phyloP scores from a whole-genome alignment of 1,140 invertebrate species.

The Bombus sylvicola region DNA sequence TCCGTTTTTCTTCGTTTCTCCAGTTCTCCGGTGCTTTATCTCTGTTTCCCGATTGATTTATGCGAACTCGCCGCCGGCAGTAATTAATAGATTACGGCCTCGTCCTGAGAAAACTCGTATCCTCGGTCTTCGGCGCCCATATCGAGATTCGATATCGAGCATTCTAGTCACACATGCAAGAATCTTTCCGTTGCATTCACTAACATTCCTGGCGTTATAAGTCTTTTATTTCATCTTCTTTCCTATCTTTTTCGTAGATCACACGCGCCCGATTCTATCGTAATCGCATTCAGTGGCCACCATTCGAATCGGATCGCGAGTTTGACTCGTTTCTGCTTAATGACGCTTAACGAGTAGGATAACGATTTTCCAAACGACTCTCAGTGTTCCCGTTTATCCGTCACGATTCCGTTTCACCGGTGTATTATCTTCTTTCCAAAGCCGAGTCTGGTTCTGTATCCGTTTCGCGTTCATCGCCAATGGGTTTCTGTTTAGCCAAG shows the following conservation, averaged over 20 bases:
- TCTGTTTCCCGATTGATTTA: constrained; percentile 36
- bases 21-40: constrained; percentile 4
- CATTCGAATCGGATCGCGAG: background rate
- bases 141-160: constrained; percentile 40
- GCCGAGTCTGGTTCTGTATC: background rate
- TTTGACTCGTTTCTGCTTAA: constrained; percentile 7
- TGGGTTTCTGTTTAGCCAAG: background rate
- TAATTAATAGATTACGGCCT: constrained; percentile 45
- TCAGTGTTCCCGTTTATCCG: background rate
- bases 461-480: background rate
- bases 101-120: constrained; percentile 34
- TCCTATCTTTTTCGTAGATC: background rate
- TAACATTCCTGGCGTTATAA: background rate
- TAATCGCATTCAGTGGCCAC: background rate
- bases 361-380: constrained; percentile 10
- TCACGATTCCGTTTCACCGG: background rate
- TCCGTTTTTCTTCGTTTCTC: constrained; percentile 4
- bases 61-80: constrained; percentile 12
- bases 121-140: constrained; percentile 8
- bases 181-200: background rate
- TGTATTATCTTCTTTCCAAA: background rate
- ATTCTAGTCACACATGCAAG: constrained; percentile 1
- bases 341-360: constrained; percentile 10
- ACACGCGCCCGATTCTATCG: background rate
- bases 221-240: background rate